Evolutionary conservation across 2,113 vertebrate species (phyloP).

Genomic region (Variabilichromis moorii): DNA sequence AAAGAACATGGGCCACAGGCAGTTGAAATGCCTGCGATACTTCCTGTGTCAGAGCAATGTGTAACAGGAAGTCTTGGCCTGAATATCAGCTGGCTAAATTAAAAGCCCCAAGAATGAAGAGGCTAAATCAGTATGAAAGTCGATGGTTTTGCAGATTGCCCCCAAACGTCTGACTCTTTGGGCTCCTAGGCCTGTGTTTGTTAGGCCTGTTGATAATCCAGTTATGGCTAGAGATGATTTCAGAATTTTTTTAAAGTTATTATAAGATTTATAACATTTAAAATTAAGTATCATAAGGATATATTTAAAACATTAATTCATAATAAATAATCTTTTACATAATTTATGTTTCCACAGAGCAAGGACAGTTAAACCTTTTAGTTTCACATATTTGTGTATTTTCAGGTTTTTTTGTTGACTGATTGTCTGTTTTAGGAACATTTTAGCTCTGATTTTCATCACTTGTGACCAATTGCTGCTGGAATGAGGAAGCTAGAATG

Average conservation of each 20-base stretch:
- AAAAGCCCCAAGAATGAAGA: not conserved
- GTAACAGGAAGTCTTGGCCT: not conserved
- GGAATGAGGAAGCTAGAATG: constrained; percentile 4
- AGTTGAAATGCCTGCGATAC: not conserved
- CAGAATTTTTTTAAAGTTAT: not conserved
- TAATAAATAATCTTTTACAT: not conserved
- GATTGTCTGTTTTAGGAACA: not conserved
- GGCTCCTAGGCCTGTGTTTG: not conserved
- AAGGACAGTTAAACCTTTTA: not conserved
- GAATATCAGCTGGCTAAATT: not conserved
- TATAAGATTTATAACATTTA: not conserved
- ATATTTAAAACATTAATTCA: not conserved
- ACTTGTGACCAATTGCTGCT: not conserved
- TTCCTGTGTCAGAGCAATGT: not conserved
- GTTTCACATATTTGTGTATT: not conserved
- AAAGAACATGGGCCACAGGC: not conserved
- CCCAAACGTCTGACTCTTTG: no score
- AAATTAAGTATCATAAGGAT: not conserved
- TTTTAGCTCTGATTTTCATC: constrained; percentile 2
- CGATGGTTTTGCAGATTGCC: not conserved
- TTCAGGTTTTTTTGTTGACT: not conserved
- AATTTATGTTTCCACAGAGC: not conserved
- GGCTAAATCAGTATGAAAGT: not conserved
- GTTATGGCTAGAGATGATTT: not conserved
- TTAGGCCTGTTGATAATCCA: not conserved